These are phyloP conservation scores for Tolypeutes matacus DNA, from an alignment of 2,797 vertebrate genomes.

Conservation along the genomic window DNA sequence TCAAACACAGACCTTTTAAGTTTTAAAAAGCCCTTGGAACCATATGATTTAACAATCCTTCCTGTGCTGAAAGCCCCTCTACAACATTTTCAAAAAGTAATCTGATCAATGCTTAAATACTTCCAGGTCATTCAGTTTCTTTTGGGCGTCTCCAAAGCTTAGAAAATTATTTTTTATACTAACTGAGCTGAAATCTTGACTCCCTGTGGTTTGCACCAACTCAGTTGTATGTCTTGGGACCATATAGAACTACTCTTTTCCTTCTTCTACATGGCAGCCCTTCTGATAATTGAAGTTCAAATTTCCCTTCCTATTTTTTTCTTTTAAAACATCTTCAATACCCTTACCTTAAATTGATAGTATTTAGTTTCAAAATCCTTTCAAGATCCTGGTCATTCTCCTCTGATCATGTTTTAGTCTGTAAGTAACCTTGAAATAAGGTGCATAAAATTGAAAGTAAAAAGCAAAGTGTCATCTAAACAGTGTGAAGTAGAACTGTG, in stretches of 20 bases:
- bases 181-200: not conserved
- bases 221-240: not conserved
- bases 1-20: not conserved
- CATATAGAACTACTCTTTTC: not conserved
- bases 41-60: not conserved
- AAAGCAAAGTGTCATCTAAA: not conserved
- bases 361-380: constrained; percentile 41
- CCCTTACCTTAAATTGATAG: not conserved
- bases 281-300: constrained; percentile 1
- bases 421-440: not conserved
- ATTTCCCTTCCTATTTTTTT: not conserved
- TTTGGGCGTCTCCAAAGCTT: not conserved
- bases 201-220: not conserved
- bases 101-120: not conserved
- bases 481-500: not conserved
- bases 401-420: constrained; percentile 14
- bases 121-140: not conserved
- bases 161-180: not conserved
- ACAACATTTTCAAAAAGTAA: not conserved
- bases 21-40: constrained; percentile 25
- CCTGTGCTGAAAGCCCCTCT: not conserved
- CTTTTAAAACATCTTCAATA: not conserved
- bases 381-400: not conserved
- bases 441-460: not conserved
- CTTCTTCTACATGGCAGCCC: not conserved